phyloP scores from a whole-genome alignment of 2,888 invertebrate species.

The Xylota segnis region DNA sequence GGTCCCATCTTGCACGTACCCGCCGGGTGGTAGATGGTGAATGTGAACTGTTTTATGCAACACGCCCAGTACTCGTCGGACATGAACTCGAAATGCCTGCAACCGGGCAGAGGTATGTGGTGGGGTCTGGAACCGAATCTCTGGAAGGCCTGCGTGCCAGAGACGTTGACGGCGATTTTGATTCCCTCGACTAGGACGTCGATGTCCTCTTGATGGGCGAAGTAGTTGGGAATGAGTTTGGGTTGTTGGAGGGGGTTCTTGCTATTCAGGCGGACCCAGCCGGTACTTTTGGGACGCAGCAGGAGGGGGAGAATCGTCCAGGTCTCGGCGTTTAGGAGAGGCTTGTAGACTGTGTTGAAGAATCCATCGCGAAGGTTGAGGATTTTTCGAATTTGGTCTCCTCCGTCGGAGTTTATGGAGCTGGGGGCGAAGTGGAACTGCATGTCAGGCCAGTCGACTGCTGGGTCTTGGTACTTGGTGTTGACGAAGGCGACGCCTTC shows the following conservation, averaged over 20 bases:
- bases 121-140: slow-evolving; percentile 92
- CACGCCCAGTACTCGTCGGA: slow-evolving; percentile 96
- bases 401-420: slow-evolving; percentile 93
- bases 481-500: slow-evolving; percentile 95
- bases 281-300: slow-evolving; percentile 94
- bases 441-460: slow-evolving; percentile 92
- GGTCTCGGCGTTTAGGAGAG: slow-evolving; percentile 90
- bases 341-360: slow-evolving; percentile 94
- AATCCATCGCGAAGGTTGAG: slow-evolving; percentile 91
- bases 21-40: slow-evolving; percentile 94
- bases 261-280: slow-evolving; percentile 93
- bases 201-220: slow-evolving; percentile 93
- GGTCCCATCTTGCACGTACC: slow-evolving; percentile 96
- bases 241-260: slow-evolving; percentile 93
- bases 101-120: slow-evolving; percentile 92
- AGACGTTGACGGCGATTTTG: slow-evolving; percentile 92
- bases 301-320: slow-evolving; percentile 93
- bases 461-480: slow-evolving; percentile 92
- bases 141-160: slow-evolving; percentile 92
- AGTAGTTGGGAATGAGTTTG: slow-evolving; percentile 96
- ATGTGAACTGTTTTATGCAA: slow-evolving; percentile 91
- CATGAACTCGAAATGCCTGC: slow-evolving; percentile 89
- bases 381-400: slow-evolving; percentile 91
- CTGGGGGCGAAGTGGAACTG: slow-evolving; percentile 95
- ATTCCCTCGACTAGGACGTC: slow-evolving; percentile 92